These are phyloP conservation scores for Drosophila simulans DNA, from an alignment of 1,140 invertebrate genomes.

Conservation along the genomic window DNA sequence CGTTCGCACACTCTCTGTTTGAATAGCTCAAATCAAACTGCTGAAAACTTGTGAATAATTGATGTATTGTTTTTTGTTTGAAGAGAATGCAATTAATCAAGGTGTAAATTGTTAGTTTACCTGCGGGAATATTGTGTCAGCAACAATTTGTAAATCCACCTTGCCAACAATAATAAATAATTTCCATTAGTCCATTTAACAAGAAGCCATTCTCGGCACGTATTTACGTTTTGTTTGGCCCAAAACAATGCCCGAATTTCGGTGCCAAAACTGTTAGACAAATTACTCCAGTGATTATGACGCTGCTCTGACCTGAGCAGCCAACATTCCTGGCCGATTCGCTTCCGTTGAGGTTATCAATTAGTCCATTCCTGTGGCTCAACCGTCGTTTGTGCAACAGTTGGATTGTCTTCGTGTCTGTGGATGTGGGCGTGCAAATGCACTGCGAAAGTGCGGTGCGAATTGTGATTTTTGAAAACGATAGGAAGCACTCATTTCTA, in stretches of 20 bases:
- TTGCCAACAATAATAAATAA: constrained; percentile 12
- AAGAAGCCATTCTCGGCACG: not conserved
- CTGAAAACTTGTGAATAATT: not conserved
- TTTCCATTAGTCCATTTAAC: not conserved
- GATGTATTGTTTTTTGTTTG: not conserved
- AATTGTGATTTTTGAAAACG: too few relatives aligned
- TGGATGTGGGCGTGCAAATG: not conserved
- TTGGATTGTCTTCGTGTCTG: constrained; percentile 28
- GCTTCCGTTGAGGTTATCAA: constrained; percentile 33
- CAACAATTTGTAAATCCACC: constrained; percentile 1
- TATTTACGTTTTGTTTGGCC: constrained; percentile 3
- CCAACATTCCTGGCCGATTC: constrained; percentile 17
- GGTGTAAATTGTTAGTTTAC: constrained; percentile 4
- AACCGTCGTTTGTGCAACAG: constrained; percentile 41
- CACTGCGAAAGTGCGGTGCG: not conserved
- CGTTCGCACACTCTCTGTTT: not conserved
- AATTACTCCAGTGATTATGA: constrained; percentile 30
- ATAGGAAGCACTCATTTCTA: too few relatives aligned
- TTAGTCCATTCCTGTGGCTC: constrained; percentile 28
- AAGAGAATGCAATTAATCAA: constrained; percentile 10
- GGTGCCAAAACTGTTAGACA: constrained; percentile 17
- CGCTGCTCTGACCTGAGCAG: constrained; percentile 10
- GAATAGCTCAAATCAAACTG: not conserved
- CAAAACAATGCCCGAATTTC: constrained; percentile 11
- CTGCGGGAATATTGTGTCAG: not conserved